Conservation (phyloP, 2,888 invertebrate species). For the Chesias legatella region DNA sequence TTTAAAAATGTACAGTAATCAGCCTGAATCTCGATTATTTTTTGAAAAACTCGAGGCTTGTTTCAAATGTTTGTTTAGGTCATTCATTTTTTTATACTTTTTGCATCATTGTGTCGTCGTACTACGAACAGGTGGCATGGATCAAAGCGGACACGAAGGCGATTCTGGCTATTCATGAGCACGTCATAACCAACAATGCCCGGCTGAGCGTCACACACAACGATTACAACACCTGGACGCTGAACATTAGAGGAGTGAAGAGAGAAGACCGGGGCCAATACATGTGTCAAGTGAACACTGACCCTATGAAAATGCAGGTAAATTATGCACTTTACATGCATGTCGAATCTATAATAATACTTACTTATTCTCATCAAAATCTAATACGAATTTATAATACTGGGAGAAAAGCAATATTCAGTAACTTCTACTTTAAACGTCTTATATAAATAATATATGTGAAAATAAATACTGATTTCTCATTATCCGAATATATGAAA, state of each 20-base stretch:
- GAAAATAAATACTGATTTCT: too few species aligned
- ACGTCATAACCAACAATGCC: slow-evolving; percentile 95
- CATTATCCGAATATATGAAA: too few species aligned
- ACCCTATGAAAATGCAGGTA: slow-evolving; percentile 97
- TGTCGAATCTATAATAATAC: too few species aligned
- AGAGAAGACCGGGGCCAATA: slow-evolving; percentile 94
- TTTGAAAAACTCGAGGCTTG: not conserved
- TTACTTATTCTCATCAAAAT: too few species aligned
- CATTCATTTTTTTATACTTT: too few species aligned
- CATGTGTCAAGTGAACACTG: slow-evolving; percentile 97
- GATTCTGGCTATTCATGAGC: slow-evolving; percentile 95
- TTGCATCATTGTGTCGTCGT: slow-evolving; percentile 9
- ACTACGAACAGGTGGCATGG: slow-evolving; percentile 90
- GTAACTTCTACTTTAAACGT: too few species aligned
- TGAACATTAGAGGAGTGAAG: slow-evolving; percentile 91
- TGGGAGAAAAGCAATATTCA: too few species aligned
- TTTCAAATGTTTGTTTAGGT: slow-evolving; percentile 11
- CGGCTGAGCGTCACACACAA: slow-evolving; percentile 94
- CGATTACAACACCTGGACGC: slow-evolving; percentile 96
- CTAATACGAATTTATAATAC: too few species aligned
- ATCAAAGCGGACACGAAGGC: slow-evolving; percentile 97
- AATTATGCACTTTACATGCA: slow-evolving; percentile 19
- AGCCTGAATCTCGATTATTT: too few species aligned
- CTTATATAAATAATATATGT: too few species aligned
- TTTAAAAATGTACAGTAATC: too few species aligned